Base-by-base conservation (phyloP, 2,797 vertebrate genomes). In the Typhlichthys eigenmanni region DNA sequence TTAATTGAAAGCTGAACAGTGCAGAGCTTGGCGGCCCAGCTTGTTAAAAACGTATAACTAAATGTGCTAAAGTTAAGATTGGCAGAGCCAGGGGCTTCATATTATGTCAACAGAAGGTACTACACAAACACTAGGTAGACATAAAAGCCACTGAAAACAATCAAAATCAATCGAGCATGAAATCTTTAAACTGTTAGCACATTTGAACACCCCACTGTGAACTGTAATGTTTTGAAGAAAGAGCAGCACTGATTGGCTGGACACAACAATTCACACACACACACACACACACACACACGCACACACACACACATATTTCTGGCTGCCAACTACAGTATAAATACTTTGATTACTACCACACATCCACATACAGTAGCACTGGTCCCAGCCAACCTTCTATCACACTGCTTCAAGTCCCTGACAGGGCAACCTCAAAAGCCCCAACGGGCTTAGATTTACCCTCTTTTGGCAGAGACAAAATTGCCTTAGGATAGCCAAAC, bases 401-500 rank as follows among this genome's bases (percentile, higher is more conserved):
- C 74, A 71, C 81, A 78, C 56, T 64, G 62, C 63, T 73, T 70
- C 68, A 53, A 75, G 69, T 62, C 68, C 66, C 64, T 58, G 70
- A 83, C 80, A 79, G 58, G 69, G 66, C 60, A 71, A 64, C 69
- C 79, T 75, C 13, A 62, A 32, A 82, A 76, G 60, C 66, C 66
- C 38, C 56, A 63, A 61, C 50, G 66, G 63, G 64, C 53, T 84
- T 62, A 71, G 60, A 19, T 2, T 17, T 66, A 59, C 62, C 58
- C 72, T 77, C 71, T 71, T 75, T 69, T 64, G n/a, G 58, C 19
- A 14, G 46, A 71, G 70, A 59, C 66, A 51, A 64, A 79, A 83
- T 68, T 80, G 62, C 69, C 69, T 71, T 74, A 81, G 76, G 74
- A 74, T 62, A 78, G 66, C 62, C 71, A 61, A 72, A 80, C 60